Percentiles rank a stretch among this genome's conserved stretches.
phyloP scores from a whole-genome alignment of 2,888 invertebrate genomes.

The Zaprionus bogoriensis region DNA sequence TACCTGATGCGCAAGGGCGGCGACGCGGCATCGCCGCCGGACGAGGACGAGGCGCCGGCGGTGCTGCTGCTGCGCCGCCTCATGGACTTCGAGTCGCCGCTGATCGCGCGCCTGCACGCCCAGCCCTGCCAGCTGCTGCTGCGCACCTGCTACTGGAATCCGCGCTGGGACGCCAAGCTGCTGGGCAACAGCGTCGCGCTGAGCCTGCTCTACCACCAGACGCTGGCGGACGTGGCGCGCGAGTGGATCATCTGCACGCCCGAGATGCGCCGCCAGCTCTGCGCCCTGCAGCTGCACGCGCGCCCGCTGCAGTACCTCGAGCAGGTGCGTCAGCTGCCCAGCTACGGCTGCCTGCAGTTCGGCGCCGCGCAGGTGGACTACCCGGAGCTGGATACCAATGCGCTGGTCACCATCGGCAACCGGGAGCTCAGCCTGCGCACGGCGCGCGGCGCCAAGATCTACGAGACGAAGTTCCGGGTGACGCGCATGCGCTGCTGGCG shows the following conservation, averaged over 20 bases:
- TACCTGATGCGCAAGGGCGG: slow-evolving; percentile 89
- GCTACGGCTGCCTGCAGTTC: slow-evolving; percentile 95
- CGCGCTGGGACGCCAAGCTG: slow-evolving; percentile 91
- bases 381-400: slow-evolving; percentile 87
- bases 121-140: slow-evolving; percentile 91
- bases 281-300: slow-evolving; percentile 88
- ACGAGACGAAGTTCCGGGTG: slow-evolving; percentile 94
- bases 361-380: slow-evolving; percentile 89
- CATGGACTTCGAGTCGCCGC: slow-evolving; percentile 98
- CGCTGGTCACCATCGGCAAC: slow-evolving; percentile 92
- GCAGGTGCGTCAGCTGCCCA: slow-evolving; percentile 91
- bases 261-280: slow-evolving; percentile 87
- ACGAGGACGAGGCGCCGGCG: slow-evolving; percentile 86
- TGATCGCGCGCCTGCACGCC: slow-evolving; percentile 91
- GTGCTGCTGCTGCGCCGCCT: slow-evolving; percentile 92
- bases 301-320: slow-evolving; percentile 95
- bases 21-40: slow-evolving; percentile 83
- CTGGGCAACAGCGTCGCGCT: slow-evolving; percentile 91
- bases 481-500: slow-evolving; percentile 99
- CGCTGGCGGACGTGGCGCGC: slow-evolving; percentile 92
- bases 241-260: slow-evolving; percentile 92
- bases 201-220: slow-evolving; percentile 94
- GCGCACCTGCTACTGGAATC: slow-evolving; percentile 96
- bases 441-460: slow-evolving; percentile 85
- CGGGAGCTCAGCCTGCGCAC: slow-evolving; percentile 91